A percentile compares a stretch with the other conserved stretches of the same genome.
phyloP scores from a whole-genome alignment of 1,140 invertebrate species.

The Apis florea region DNA sequence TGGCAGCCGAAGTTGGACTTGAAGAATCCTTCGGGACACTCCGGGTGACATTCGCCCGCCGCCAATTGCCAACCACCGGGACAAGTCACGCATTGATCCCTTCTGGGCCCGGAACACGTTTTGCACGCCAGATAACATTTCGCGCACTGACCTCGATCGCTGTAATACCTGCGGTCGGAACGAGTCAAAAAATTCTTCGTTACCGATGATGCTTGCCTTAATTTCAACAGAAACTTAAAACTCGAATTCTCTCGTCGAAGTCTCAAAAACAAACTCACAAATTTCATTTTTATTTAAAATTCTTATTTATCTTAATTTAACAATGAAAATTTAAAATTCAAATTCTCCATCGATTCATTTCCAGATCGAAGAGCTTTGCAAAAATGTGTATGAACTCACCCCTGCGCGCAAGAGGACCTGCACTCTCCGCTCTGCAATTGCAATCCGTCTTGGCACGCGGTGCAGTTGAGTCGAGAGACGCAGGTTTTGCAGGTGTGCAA shows the following conservation, averaged over 20 bases:
- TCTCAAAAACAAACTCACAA: too few relatives aligned
- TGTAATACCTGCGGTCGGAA: slow-evolving; percentile 86
- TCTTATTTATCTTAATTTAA: too few relatives aligned
- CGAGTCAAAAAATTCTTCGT: background rate
- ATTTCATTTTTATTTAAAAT: too few relatives aligned
- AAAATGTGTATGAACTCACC: slow-evolving; percentile 71
- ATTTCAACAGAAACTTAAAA: too few relatives aligned
- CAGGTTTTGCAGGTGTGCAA: slow-evolving; percentile 89
- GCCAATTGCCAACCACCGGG: slow-evolving; percentile 88
- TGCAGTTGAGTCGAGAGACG: slow-evolving; percentile 88
- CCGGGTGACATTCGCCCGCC: slow-evolving; percentile 89
- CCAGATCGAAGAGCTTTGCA: too few relatives aligned
- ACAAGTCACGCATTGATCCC: slow-evolving; percentile 92
- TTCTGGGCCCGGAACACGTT: slow-evolving; percentile 89
- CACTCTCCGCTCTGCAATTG: slow-evolving; percentile 90
- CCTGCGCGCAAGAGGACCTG: slow-evolving; percentile 86
- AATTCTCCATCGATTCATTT: too few relatives aligned
- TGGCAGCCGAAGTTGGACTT: slow-evolving; percentile 89
- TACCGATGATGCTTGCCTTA: too few relatives aligned
- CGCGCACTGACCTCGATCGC: slow-evolving; percentile 88
- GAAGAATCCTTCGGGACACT: slow-evolving; percentile 92
- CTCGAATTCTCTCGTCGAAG: too few relatives aligned
- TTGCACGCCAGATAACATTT: slow-evolving; percentile 92
- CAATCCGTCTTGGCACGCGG: slow-evolving; percentile 86
- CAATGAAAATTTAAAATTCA: too few relatives aligned